phyloP scores from a whole-genome alignment of 2,113 vertebrate genomes.

The Poeciliopsis prolifica region DNA sequence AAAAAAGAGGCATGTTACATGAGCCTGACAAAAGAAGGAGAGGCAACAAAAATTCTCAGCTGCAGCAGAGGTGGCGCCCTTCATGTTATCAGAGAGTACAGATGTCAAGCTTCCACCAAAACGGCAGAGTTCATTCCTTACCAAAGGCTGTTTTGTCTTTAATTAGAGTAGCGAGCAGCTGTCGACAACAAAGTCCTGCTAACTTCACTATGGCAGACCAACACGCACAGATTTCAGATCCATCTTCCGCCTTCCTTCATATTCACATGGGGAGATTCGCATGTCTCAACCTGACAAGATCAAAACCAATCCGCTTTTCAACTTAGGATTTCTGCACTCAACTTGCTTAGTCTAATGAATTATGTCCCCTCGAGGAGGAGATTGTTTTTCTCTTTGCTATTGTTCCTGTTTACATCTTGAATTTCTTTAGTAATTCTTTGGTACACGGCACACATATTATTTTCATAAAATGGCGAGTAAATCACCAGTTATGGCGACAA shows the following conservation, averaged over 20 bases:
- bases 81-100: slow-evolving; percentile 41
- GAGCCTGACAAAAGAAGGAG: neutral
- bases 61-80: slow-evolving; percentile 22
- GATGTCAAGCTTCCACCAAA: slow-evolving; percentile 50
- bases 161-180: slow-evolving; percentile 75
- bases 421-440: too few species aligned
- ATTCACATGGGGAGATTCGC: neutral
- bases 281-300: neutral
- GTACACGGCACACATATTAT: too few species aligned
- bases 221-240: slow-evolving; percentile 36
- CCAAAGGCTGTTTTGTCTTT: slow-evolving; percentile 67
- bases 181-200: slow-evolving; percentile 63
- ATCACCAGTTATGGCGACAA: too few species aligned
- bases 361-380: neutral
- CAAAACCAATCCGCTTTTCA: neutral
- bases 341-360: neutral
- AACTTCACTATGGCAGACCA: slow-evolving; percentile 30
- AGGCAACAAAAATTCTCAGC: slow-evolving; percentile 19
- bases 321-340: neutral
- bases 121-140: slow-evolving; percentile 63
- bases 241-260: slow-evolving; percentile 32
- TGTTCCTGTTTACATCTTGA: neutral
- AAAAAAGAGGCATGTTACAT: slow-evolving; percentile 16
- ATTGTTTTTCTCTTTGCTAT: neutral
- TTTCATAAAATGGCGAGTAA: too few species aligned